Evolutionary conservation across 2,888 invertebrate genomes (phyloP).

Genomic region (Drosophila setosimentum): DNA sequence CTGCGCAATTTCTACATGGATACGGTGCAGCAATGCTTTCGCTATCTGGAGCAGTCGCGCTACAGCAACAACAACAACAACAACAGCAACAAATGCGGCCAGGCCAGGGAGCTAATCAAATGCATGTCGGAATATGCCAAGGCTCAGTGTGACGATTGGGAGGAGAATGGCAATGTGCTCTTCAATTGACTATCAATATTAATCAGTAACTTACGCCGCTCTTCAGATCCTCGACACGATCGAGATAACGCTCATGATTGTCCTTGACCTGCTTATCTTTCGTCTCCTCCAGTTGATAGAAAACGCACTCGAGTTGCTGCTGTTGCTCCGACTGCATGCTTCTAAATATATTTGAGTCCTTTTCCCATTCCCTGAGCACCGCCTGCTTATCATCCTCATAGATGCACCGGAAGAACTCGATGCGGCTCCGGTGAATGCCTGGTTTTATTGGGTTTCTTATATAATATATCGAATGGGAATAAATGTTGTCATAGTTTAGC

Average conservation of each 20-base stretch:
- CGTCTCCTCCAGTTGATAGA: slow-evolving; percentile 87
- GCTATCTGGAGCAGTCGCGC: slow-evolving; percentile 87
- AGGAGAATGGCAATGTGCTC: slow-evolving; percentile 85
- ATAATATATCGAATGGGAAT: neutral
- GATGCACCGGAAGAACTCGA: slow-evolving; percentile 86
- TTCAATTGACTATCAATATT: slow-evolving; percentile 75
- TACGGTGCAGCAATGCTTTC: slow-evolving; percentile 90
- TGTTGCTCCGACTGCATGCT: slow-evolving; percentile 87
- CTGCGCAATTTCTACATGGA: slow-evolving; percentile 90
- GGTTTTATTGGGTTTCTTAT: slow-evolving; percentile 13
- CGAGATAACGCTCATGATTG: slow-evolving; percentile 85
- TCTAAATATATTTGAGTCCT: slow-evolving; percentile 86
- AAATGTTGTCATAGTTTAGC: slow-evolving; percentile 37
- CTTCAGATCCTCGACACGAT: slow-evolving; percentile 86
- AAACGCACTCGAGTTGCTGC: slow-evolving; percentile 87
- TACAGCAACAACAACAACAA: slow-evolving; percentile 75
- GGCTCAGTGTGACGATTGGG: slow-evolving; percentile 91
- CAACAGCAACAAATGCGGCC: slow-evolving; percentile 87
- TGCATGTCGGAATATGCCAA: slow-evolving; percentile 91
- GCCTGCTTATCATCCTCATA: slow-evolving; percentile 87
- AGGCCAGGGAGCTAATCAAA: slow-evolving; percentile 86
- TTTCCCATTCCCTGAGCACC: slow-evolving; percentile 86
- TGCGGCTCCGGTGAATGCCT: slow-evolving; percentile 87
- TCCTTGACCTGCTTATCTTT: slow-evolving; percentile 81
- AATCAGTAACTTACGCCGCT: slow-evolving; percentile 84